Evolutionary conservation across 2,797 vertebrate species (phyloP).

Genomic region (Sebastes trivittatus): DNA sequence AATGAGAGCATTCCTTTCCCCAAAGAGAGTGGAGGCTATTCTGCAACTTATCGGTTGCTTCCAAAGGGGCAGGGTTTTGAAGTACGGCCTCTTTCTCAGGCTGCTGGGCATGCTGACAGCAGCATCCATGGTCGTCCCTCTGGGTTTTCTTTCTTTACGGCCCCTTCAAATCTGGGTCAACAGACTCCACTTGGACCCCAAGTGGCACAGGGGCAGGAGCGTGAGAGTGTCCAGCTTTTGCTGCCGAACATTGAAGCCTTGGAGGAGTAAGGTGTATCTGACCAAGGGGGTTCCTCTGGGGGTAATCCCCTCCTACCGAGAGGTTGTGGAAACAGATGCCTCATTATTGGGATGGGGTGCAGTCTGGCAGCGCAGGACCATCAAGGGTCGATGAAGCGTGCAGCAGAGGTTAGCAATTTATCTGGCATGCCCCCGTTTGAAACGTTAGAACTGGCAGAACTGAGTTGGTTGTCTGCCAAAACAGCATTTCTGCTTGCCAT

Average conservation of each 20-base stretch:
- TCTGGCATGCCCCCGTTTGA: neutral
- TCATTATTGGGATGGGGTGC: too few relatives aligned
- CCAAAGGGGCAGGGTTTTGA: neutral
- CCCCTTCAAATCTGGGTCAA: neutral
- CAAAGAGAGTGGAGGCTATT: too few relatives aligned
- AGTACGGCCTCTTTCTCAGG: neutral
- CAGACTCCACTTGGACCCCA: too few relatives aligned
- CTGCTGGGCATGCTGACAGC: neutral
- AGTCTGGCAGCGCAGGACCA: neutral
- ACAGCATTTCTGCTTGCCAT: too few relatives aligned
- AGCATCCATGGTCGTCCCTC: neutral
- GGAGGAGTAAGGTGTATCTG: neutral
- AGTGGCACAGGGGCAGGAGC: neutral
- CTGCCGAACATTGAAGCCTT: neutral
- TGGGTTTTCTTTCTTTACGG: neutral
- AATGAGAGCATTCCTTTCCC: neutral
- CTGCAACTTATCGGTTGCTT: too few relatives aligned
- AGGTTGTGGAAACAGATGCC: too few relatives aligned
- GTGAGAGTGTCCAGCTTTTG: too few relatives aligned
- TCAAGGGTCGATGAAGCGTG: neutral
- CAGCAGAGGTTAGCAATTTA: neutral
- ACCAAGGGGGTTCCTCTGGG: neutral
- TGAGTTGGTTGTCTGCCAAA: too few relatives aligned
- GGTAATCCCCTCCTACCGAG: too few relatives aligned
- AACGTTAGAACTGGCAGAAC: too few relatives aligned